These are phyloP conservation scores for Noctua janthina DNA, from an alignment of 2,888 invertebrate genomes.

Conservation along the genomic window DNA sequence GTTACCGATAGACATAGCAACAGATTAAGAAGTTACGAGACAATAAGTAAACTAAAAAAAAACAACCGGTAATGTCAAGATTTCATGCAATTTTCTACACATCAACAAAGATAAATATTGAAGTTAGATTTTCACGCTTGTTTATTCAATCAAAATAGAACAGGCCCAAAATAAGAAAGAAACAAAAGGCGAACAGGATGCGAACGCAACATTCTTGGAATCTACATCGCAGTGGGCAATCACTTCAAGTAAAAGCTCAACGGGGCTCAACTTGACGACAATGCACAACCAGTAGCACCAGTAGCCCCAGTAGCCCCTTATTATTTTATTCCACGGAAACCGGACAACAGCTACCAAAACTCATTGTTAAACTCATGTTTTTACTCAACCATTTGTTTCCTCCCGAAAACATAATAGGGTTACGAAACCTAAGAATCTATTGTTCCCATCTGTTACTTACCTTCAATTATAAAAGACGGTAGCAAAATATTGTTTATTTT, in stretches of 20 bases:
- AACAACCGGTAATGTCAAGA: neutral
- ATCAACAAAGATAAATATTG: slow-evolving; percentile 48
- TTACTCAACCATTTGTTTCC: slow-evolving; percentile 84
- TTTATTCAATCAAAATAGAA: slow-evolving; percentile 60
- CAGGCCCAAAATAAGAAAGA: slow-evolving; percentile 39
- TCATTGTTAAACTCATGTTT: slow-evolving; percentile 81
- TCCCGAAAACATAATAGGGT: slow-evolving; percentile 84
- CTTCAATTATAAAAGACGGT: slow-evolving; percentile 82
- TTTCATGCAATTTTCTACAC: slow-evolving; percentile 29
- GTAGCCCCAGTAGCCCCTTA: slow-evolving; percentile 82
- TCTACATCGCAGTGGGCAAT: slow-evolving; percentile 79
- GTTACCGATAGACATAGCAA: neutral
- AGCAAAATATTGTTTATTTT: slow-evolving; percentile 90
- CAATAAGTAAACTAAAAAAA: slow-evolving; percentile 2
- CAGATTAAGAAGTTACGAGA: neutral
- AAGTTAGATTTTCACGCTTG: slow-evolving; percentile 36
- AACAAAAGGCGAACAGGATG: slow-evolving; percentile 46
- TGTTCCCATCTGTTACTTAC: slow-evolving; percentile 84
- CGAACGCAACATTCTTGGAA: slow-evolving; percentile 61
- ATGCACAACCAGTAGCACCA: slow-evolving; percentile 80
- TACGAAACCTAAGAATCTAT: slow-evolving; percentile 79
- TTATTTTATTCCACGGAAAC: slow-evolving; percentile 84
- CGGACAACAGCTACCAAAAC: slow-evolving; percentile 76
- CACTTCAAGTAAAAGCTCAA: slow-evolving; percentile 78
- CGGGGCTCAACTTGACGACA: slow-evolving; percentile 78